Evolutionary conservation across 2,113 vertebrate species (phyloP).

Genomic region (Phyllostomus hastatus): DNA sequence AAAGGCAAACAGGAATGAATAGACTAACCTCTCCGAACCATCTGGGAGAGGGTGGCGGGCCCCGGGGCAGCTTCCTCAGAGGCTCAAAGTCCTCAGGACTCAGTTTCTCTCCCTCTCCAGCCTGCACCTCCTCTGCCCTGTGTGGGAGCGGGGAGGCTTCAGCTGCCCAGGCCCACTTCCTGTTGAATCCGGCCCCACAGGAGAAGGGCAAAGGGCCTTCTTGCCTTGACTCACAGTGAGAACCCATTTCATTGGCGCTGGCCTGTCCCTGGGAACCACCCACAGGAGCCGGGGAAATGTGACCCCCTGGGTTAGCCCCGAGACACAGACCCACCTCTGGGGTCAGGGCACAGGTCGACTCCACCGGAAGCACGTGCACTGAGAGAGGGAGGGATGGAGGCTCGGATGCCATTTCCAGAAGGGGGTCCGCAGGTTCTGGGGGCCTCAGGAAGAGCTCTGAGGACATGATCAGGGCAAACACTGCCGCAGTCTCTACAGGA

Average conservation of each 20-base stretch:
- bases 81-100: background rate
- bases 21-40: too few species aligned
- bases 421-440: background rate
- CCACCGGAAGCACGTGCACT: background rate
- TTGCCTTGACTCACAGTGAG: background rate
- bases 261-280: background rate
- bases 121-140: background rate
- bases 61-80: background rate
- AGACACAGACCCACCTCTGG: background rate
- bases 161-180: background rate
- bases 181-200: background rate
- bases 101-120: background rate
- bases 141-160: background rate
- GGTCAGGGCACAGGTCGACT: background rate
- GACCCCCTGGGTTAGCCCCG: background rate
- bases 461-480: rapidly evolving
- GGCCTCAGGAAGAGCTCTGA: background rate
- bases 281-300: background rate
- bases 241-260: background rate
- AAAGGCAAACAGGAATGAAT: background rate
- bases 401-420: background rate
- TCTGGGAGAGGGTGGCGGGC: rapidly evolving
- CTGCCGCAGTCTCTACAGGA: background rate
- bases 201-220: background rate
- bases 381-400: too few species aligned